Conservation (phyloP, 2,888 invertebrate species). For the Tetranychus truncatus region DNA sequence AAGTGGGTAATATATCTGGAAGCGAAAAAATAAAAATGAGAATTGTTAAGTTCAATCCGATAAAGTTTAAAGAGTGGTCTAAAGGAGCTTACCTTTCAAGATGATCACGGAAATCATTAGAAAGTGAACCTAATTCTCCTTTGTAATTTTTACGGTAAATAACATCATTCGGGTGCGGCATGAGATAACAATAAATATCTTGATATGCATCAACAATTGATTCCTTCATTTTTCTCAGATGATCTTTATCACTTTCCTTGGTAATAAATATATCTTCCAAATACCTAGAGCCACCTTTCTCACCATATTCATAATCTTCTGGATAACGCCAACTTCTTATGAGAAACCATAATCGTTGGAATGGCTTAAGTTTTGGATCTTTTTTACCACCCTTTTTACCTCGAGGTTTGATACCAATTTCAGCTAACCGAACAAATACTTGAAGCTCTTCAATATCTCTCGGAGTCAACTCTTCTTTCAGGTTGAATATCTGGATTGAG, state of each 20-base stretch:
- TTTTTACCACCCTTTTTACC: background rate
- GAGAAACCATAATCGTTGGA: constrained; percentile 5
- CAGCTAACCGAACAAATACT: background rate
- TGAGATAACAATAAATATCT: constrained; percentile 3
- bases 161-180: constrained; percentile 6
- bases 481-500: constrained; percentile 3
- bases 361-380: background rate
- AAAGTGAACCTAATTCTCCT: background rate
- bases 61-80: too few species aligned
- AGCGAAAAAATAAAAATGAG: background rate
- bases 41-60: too few species aligned
- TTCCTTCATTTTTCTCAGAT: constrained; percentile 7
- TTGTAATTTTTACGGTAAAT: background rate
- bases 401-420: background rate
- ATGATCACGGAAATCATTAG: background rate
- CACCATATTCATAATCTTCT: constrained; percentile 30
- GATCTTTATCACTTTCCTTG: constrained; percentile 3
- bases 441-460: constrained; percentile 8
- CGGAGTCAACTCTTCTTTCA: constrained; percentile 10
- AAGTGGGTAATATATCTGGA: background rate
- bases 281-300: constrained; percentile 13
- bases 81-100: background rate
- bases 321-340: constrained; percentile 29
- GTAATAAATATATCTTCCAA: background rate
- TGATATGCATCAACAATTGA: constrained; percentile 4